Conservation (phyloP, 1,140 invertebrate species). For the Pantala flavescens region DNA sequence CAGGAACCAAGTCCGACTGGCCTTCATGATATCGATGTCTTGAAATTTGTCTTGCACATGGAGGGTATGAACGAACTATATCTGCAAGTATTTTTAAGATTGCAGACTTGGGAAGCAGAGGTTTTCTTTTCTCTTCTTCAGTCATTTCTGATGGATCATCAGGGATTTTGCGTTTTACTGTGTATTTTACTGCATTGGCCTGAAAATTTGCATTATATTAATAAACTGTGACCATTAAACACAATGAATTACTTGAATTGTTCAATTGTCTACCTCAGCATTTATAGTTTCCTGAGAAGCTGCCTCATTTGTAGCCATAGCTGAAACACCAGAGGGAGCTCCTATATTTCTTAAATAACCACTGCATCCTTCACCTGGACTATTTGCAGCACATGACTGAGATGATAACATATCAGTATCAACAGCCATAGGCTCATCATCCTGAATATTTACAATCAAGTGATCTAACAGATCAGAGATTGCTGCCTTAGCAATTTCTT, state of each 20-base stretch:
- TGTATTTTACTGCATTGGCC: background rate
- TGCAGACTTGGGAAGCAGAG: constrained; percentile 62
- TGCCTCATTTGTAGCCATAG: too few species aligned
- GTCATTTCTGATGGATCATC: background rate
- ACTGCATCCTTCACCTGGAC: background rate
- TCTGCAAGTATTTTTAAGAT: constrained; percentile 73
- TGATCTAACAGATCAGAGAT: constrained; percentile 58
- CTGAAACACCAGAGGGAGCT: too few species aligned
- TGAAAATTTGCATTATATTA: background rate
- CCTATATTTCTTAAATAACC: too few species aligned
- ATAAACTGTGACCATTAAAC: background rate
- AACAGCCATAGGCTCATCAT: constrained; percentile 16
- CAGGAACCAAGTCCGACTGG: constrained; percentile 52
- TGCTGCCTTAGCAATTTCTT: constrained; percentile 46
- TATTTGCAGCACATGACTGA: too few species aligned
- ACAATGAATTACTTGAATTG: too few species aligned
- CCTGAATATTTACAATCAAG: constrained; percentile 43
- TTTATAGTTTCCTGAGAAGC: too few species aligned
- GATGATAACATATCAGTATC: background rate
- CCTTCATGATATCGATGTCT: constrained; percentile 57
- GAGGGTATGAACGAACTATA: constrained; percentile 67
- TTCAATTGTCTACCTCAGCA: too few species aligned
- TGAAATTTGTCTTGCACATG: constrained; percentile 62
- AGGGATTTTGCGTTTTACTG: background rate
- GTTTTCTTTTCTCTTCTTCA: constrained; percentile 35